Base-by-base conservation (phyloP, 2,113 vertebrate genomes). In the Python bivittatus region DNA sequence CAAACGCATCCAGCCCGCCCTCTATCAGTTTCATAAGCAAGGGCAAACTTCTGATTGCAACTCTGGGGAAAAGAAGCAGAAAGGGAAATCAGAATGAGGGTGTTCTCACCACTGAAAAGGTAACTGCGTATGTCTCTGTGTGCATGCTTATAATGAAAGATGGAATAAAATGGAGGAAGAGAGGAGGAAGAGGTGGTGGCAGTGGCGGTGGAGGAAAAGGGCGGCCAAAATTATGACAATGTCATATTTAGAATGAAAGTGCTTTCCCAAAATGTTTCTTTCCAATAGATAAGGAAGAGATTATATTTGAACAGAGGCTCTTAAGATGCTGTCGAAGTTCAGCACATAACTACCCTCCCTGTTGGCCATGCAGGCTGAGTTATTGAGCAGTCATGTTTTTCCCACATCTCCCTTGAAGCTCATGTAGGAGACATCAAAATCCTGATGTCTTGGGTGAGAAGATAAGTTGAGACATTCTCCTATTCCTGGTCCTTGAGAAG, bases 41-140 rank as follows among this genome's bases (percentile, higher is more conserved):
- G 33, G 68, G 33, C 68, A 79, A 38, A 2, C 6, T 79, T 79
- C 33, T 79, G 20, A 42, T 33, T 42, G 42, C 7, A 79, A 6
- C 33, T 8, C 33, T 79, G 0, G n/a, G 64, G 13, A 13, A 1
- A 1, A 0, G 1, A 6, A 38, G 17, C 72, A 42, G 72, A 79
- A 79, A 79, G 33, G 33, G 17, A 79, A 79, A 79, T 22, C 72
- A 42, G 72, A 72, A 72, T 38, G 68, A 20, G 68, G 6, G 33
- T 79, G 64, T 33, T 72, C 4, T 72, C 33, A 79, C 33, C 38
- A 33, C 68, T 38, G 17, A 42, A 79, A 79, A 79, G 2, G 3
- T 79, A 79, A 79, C n/a, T 79, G 68, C 8, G 33, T 79, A 38
- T 22, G 68, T 22, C 38, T 79, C 17, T 38, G 33, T 38, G 17